Base-by-base conservation (phyloP, 2,888 invertebrate species). In the Strigamia maritima region DNA sequence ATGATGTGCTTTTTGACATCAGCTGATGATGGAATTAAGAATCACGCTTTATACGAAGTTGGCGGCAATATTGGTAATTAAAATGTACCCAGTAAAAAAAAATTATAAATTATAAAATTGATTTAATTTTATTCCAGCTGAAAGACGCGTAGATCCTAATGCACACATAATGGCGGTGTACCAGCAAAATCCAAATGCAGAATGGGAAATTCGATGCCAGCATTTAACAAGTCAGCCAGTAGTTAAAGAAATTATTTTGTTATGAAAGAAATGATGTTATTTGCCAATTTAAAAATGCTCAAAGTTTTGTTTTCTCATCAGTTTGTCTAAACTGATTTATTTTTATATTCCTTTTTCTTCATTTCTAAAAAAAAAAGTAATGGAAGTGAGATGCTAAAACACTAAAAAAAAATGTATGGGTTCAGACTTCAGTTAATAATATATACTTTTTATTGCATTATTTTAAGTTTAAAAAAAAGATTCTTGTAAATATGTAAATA, bases 31-130 rank as follows among this genome's bases (percentile, higher is more conserved):
- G 79, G 49, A 24, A 38, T 74, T 16, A 54, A 79, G n/a, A 76
- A 31, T n/a, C 80, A 80, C 22, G 76, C 31, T 40, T 74, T 80
- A 24, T 79, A 77, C 49, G 80, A 80, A 79, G 75, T 80, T 38
- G 80, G 80, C 40, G 80, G 80, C 16, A 80, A 80, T 31, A 79
- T 80, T 40, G 80, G 80, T 79, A 79, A 76, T 2, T 31, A 2
- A 76, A 76, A 38, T 4, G 16, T 12, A 14, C 22, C n/a, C 1
- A 60, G 28, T 2, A n/a, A 24, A 26, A 70, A 24, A 22, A 70
- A 70, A 22, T 16, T 74, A 24, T n/a, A n/a, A n/a, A n/a, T 22
- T 49, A 22, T 26, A 75, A 12, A 28, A 16, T 12, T 75, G 49
- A 19, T 49, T 77, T 77, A 24, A 31, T 28, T 19, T n/a, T 8